Evolutionary conservation across 1,140 invertebrate species (phyloP).

Genomic region (Asobara japonica): DNA sequence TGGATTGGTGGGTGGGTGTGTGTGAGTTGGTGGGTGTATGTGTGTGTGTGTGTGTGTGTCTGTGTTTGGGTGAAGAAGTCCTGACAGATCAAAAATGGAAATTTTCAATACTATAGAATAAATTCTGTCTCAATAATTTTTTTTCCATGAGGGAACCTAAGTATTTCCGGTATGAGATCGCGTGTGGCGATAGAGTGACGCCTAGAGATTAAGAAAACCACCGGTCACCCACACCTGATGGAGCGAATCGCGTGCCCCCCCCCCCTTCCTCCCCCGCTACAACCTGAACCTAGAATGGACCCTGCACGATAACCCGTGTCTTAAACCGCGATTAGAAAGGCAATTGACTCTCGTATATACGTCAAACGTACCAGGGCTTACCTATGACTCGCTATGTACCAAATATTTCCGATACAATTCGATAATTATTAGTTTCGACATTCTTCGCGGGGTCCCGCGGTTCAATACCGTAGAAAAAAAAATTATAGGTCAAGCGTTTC

Average conservation of each 20-base stretch:
- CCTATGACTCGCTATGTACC: background rate
- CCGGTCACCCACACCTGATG: slow-evolving; percentile 3
- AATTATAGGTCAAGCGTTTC: too few relatives aligned
- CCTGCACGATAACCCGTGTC: background rate
- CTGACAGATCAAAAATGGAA: too few relatives aligned
- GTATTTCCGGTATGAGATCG: background rate
- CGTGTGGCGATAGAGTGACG: background rate
- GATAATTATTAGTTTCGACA: too few relatives aligned
- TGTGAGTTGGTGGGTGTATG: too few relatives aligned
- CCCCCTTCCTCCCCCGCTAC: too few relatives aligned
- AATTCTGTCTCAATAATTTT: background rate
- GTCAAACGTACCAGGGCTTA: background rate
- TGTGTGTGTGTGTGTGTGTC: too few relatives aligned
- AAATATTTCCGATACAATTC: background rate
- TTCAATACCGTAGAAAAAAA: background rate
- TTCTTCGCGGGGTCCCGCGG: too few relatives aligned
- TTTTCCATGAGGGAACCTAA: background rate
- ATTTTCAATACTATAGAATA: too few relatives aligned
- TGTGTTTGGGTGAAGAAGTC: too few relatives aligned
- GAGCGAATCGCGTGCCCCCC: background rate
- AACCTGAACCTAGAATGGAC: slow-evolving; percentile 1
- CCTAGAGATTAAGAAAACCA: background rate
- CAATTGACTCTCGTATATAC: slow-evolving; percentile 19
- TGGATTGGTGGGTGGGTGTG: too few relatives aligned
- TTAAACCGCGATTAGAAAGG: slow-evolving; percentile 22